Conservation (phyloP, 2,113 vertebrate species). For the Astur gentilis region DNA sequence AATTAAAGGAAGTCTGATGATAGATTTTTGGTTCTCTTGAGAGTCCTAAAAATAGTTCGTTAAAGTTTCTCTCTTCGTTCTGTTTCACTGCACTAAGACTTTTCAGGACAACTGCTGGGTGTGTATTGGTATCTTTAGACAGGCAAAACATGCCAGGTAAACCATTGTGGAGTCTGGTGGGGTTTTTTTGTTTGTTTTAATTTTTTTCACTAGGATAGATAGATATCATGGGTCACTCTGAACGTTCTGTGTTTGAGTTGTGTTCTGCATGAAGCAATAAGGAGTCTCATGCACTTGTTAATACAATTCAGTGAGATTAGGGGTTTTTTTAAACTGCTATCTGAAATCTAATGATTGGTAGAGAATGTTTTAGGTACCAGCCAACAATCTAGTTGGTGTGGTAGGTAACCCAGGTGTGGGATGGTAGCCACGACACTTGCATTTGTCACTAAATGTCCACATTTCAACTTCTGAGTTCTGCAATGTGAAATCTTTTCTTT, state of each 20-base stretch:
- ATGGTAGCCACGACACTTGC: background rate
- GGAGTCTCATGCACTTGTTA: background rate
- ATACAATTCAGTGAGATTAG: background rate
- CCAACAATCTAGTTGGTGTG: background rate
- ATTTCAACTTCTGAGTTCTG: background rate
- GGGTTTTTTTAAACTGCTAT: background rate
- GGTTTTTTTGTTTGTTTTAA: background rate
- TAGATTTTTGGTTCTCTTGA: background rate
- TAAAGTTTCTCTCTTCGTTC: background rate
- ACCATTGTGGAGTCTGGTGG: background rate
- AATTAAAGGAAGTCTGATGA: background rate
- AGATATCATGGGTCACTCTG: background rate
- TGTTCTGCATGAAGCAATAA: background rate
- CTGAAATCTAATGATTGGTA: background rate
- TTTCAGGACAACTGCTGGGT: background rate
- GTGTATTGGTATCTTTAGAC: background rate
- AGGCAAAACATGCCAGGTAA: background rate
- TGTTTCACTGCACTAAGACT: background rate
- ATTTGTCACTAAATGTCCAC: background rate
- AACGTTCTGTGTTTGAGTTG: accelerated
- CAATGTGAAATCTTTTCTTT: background rate
- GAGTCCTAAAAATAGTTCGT: background rate
- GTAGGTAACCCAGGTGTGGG: background rate
- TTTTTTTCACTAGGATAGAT: background rate
- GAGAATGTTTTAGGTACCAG: background rate